Conservation (phyloP, 2,113 vertebrate genomes). For the Scomber colias region DNA sequence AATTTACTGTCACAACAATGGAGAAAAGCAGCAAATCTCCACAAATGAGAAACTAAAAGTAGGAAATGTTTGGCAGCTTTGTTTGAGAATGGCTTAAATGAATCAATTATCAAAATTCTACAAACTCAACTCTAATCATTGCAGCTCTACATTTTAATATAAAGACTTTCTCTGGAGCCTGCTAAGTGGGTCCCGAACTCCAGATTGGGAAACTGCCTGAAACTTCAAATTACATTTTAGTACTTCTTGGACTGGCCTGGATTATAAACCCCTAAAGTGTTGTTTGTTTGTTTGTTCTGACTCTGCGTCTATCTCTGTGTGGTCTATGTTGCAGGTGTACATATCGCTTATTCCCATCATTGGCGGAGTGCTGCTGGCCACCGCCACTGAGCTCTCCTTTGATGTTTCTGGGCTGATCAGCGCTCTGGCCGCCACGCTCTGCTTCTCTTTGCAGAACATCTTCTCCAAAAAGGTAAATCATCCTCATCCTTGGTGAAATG, state of each 20-base stretch:
- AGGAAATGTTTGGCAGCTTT: too few relatives aligned
- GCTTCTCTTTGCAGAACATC: constrained; percentile 99
- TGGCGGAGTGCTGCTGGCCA: constrained; percentile 95
- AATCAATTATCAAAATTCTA: too few relatives aligned
- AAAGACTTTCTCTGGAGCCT: too few relatives aligned
- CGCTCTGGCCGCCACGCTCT: constrained; percentile 95
- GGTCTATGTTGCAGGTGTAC: constrained; percentile 87
- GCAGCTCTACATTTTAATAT: not conserved
- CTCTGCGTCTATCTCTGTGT: constrained; percentile 1
- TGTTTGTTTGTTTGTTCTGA: not conserved
- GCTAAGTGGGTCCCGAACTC: not conserved
- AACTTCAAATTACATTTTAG: not conserved
- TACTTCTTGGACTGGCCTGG: not conserved
- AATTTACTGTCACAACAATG: too few relatives aligned
- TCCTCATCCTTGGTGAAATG: not conserved
- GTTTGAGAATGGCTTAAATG: too few relatives aligned
- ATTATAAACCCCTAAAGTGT: not conserved
- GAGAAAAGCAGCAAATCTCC: too few relatives aligned
- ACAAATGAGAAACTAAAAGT: too few relatives aligned
- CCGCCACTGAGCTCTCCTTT: constrained; percentile 94
- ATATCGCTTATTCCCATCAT: constrained; percentile 97
- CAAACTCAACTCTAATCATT: too few relatives aligned
- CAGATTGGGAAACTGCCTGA: not conserved
- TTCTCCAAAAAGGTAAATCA: constrained; percentile 96
- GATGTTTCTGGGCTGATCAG: constrained; percentile 95